A percentile compares a stretch with the other conserved stretches of the same genome.
These are phyloP conservation scores for Endomychus coccineus DNA, from an alignment of 2,888 invertebrate species.

Conservation along the genomic window DNA sequence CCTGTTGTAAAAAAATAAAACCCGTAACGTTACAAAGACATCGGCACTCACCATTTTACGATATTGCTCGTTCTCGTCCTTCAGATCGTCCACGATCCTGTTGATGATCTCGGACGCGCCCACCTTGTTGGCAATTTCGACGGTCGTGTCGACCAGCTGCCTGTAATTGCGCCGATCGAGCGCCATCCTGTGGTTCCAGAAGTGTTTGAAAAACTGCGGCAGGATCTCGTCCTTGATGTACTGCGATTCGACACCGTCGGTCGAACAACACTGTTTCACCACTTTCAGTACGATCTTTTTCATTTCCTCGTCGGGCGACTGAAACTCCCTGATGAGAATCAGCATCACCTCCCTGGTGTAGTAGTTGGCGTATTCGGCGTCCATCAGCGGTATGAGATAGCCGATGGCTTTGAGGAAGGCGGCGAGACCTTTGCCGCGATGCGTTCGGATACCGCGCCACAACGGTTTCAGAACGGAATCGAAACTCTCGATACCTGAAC, in stretches of 20 bases:
- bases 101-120: slow-evolving; percentile 99
- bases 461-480: slow-evolving; percentile 98
- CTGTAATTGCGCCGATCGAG: slow-evolving; percentile 95
- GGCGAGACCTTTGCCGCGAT: slow-evolving; percentile 87
- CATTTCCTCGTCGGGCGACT: slow-evolving; percentile 99
- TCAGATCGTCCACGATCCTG: slow-evolving; percentile 96
- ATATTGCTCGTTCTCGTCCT: slow-evolving; percentile 99
- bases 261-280: slow-evolving; percentile 99
- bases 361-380: slow-evolving; percentile 99
- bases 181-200: slow-evolving; percentile 99
- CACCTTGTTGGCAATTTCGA: slow-evolving; percentile 98
- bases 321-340: slow-evolving; percentile 97
- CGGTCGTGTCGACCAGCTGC: slow-evolving; percentile 97
- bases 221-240: slow-evolving; percentile 99
- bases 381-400: slow-evolving; percentile 98
- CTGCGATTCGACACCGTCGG: slow-evolving; percentile 98
- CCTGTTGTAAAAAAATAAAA: too few relatives aligned
- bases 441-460: slow-evolving; percentile 97
- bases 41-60: slow-evolving; percentile 99
- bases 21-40: too few relatives aligned
- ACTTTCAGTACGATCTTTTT: slow-evolving; percentile 99
- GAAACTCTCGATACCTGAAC: slow-evolving; percentile 82
- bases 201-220: slow-evolving; percentile 97
- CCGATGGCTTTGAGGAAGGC: slow-evolving; percentile 99
- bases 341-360: slow-evolving; percentile 99